A percentile compares a stretch with the other conserved stretches of the same genome.
phyloP scores from a whole-genome alignment of 2,888 invertebrate species.

The Mimachlamys varia region DNA sequence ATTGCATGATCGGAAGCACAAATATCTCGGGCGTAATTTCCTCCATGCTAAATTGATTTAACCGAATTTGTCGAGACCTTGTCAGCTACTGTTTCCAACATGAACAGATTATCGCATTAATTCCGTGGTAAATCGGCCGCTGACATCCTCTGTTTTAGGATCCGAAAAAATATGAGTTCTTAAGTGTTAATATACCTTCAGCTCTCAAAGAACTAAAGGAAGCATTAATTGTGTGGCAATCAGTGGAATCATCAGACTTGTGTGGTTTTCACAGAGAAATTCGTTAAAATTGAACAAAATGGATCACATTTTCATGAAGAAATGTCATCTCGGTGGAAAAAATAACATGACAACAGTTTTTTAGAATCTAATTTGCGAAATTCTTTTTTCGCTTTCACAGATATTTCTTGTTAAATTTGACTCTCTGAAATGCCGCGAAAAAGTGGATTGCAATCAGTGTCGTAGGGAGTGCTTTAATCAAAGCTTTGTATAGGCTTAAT shows the following conservation, averaged over 20 bases:
- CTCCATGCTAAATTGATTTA: neutral
- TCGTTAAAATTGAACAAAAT: neutral
- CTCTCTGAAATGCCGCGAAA: conserved; percentile 11
- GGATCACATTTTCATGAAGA: conserved; percentile 1
- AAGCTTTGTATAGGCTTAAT: conserved; percentile 1
- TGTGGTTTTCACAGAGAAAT: neutral
- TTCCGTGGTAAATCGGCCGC: neutral
- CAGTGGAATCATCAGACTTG: neutral
- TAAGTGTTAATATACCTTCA: neutral
- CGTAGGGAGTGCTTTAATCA: neutral
- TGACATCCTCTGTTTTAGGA: neutral
- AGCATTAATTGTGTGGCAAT: neutral
- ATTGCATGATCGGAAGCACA: conserved; percentile 1
- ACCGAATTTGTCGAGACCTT: neutral
- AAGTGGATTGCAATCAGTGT: conserved; percentile 29
- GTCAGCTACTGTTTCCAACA: neutral
- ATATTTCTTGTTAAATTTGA: conserved; percentile 14
- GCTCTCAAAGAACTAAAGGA: neutral
- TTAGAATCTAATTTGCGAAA: conserved; percentile 10
- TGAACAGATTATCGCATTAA: neutral
- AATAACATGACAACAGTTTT: neutral
- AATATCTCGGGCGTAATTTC: neutral
- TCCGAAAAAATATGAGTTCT: neutral
- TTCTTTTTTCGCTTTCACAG: conserved; percentile 7
- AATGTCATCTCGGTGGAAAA: neutral